phyloP scores from a whole-genome alignment of 2,888 invertebrate genomes.

The Ecliptopera silaceata region DNA sequence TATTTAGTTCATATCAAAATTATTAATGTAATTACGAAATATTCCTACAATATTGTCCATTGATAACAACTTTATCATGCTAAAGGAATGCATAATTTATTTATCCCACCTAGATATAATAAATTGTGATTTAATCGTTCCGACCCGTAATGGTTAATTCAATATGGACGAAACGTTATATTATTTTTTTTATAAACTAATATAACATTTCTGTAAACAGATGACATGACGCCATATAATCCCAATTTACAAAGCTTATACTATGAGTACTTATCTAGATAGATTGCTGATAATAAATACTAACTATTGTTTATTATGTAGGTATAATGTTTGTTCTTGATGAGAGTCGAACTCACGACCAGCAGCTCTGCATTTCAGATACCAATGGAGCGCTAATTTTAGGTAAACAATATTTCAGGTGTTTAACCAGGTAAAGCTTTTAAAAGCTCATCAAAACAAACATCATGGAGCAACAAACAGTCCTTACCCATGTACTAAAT shows the following conservation, averaged over 20 bases:
- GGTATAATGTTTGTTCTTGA: too few species aligned
- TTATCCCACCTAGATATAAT: neutral
- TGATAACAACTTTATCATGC: constrained; percentile 1
- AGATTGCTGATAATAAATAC: too few species aligned
- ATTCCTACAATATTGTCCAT: constrained; percentile 19
- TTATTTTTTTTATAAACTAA: neutral
- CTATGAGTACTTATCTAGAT: too few species aligned
- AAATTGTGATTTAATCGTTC: neutral
- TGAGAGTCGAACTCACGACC: too few species aligned
- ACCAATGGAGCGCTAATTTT: too few species aligned
- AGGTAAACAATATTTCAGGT: constrained; percentile 50
- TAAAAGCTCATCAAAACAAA: constrained; percentile 50
- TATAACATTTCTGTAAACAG: too few species aligned
- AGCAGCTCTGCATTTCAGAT: too few species aligned
- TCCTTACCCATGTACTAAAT: constrained; percentile 61
- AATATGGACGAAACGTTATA: neutral
- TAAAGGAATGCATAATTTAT: neutral
- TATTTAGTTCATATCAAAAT: constrained; percentile 5
- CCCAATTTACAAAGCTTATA: too few species aligned
- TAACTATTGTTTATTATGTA: too few species aligned
- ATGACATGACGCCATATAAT: too few species aligned
- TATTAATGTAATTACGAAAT: constrained; percentile 19
- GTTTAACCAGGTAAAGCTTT: constrained; percentile 49
- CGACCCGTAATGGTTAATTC: neutral
- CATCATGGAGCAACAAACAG: constrained; percentile 39